A percentile compares a stretch with the other conserved stretches of the same genome.
These are phyloP conservation scores for Phthorimaea operculella DNA, from an alignment of 1,140 invertebrate genomes.

Conservation along the genomic window DNA sequence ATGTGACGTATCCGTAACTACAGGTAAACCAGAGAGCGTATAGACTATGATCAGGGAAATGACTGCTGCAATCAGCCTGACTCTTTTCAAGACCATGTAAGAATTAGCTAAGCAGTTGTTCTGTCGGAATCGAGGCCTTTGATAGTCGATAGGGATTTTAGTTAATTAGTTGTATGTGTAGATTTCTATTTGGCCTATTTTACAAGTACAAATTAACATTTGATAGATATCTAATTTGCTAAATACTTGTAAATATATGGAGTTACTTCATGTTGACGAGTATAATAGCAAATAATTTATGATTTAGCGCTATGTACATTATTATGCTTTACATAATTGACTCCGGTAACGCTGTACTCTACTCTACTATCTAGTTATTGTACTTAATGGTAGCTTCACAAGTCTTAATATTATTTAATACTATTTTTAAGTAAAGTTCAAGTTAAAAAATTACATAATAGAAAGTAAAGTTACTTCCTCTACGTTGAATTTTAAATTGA, in stretches of 20 bases:
- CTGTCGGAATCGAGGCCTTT: neutral
- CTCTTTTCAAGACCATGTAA: too few species aligned
- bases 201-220: neutral
- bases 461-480: neutral
- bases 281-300: slow-evolving; percentile 1
- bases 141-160: neutral
- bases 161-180: neutral
- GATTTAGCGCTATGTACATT: neutral
- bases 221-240: neutral
- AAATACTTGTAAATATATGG: neutral
- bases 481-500: too few species aligned
- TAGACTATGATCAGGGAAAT: too few species aligned
- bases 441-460: neutral
- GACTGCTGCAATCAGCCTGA: too few species aligned
- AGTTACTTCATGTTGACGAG: neutral
- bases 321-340: slow-evolving; percentile 34
- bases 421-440: slow-evolving; percentile 2
- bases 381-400: slow-evolving; percentile 48
- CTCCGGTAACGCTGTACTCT: slow-evolving; percentile 39
- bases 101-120: too few species aligned
- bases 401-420: slow-evolving; percentile 13
- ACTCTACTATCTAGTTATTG: slow-evolving; percentile 48
- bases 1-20: too few species aligned
- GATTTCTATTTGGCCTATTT: neutral
- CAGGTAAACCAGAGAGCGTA: too few species aligned